Evolutionary conservation across 1,140 invertebrate genomes (phyloP).

Genomic region (Formica exsecta): DNA sequence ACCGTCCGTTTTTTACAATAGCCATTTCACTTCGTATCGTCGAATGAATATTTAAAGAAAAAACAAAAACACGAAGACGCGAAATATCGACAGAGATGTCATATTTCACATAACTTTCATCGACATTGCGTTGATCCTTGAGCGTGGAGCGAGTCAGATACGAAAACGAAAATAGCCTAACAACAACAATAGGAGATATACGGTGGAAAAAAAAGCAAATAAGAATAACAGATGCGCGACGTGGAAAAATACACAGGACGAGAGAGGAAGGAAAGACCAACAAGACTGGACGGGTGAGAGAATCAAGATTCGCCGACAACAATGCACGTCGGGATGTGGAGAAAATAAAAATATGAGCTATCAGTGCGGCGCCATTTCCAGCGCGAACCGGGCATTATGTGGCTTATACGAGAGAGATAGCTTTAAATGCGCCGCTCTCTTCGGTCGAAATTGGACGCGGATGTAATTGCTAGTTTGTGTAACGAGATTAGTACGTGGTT

Average conservation of each 20-base stretch:
- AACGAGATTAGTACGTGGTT: slow-evolving; percentile 13
- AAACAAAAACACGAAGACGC: background rate
- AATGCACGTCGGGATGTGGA: slow-evolving; percentile 19
- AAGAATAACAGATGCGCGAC: slow-evolving; percentile 57
- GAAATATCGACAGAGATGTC: slow-evolving; percentile 27
- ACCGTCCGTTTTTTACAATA: background rate
- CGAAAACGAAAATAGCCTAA: slow-evolving; percentile 49
- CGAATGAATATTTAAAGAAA: background rate
- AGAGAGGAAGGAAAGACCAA: background rate
- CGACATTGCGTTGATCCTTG: slow-evolving; percentile 33
- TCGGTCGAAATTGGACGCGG: background rate
- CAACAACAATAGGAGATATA: slow-evolving; percentile 38
- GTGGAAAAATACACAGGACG: background rate
- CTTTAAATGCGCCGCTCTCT: background rate
- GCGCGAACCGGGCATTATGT: background rate
- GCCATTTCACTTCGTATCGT: background rate
- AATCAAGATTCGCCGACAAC: slow-evolving; percentile 13
- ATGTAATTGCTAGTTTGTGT: slow-evolving; percentile 32
- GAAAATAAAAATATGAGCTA: slow-evolving; percentile 63
- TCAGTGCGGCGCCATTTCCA: slow-evolving; percentile 40
- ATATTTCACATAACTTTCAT: slow-evolving; percentile 26
- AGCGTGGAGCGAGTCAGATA: background rate
- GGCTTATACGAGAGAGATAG: slow-evolving; percentile 21
- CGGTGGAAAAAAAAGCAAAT: slow-evolving; percentile 31
- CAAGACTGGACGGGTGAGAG: slow-evolving; percentile 24